Evolutionary conservation across 1,140 invertebrate species (phyloP), one percentile per base, ranked within the genome.

Genomic region (Oncopeltus fasciatus): DNA sequence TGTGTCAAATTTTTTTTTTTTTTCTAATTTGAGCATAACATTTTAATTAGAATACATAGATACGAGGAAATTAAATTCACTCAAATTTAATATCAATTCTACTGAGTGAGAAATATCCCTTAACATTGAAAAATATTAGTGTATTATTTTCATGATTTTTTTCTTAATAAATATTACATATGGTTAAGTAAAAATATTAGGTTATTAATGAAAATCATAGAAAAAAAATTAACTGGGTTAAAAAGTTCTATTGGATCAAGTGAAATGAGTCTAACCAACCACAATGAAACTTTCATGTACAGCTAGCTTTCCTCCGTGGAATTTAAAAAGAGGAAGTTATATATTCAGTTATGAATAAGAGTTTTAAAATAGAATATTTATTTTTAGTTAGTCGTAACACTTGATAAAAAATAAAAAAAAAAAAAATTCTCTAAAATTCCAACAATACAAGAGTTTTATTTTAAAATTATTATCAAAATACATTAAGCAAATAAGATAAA

Each of bases 1-100:
- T 53, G 49, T 53, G 49, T 24, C 49, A 53, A 14, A 53, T 3
- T 24, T 24, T 26, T 53, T 53, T n/a, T 38, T 38, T 38, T 38
- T 53, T 53, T 24, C 49, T 53, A 53, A 53, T 53, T 53, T 53
- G 49, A 53, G 49, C 49, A 53, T 53, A 53, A 53, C 26, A n/a
- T 24, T 53, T 53, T 53, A 53, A 53, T 53, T 53, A 53, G 49
- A 53, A 26, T 53, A 53, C 20, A 53, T 24, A 18, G 49, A 53
- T 53, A 2, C 21, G 26, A 53, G 21, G 20, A 53, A 53, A 53
- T 14, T 24, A 27, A 24, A 53, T 18, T 38, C 31, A 38, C 14
- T 8, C 5, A 38, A 38, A 38, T 38, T 8, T 14, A 38, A 38
- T 38, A 8, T 38, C 14, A 14, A 38, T 38, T 14, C 31, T 38